Base-by-base conservation (phyloP, 2,113 vertebrate genomes). In the Boleophthalmus pectinirostris region DNA sequence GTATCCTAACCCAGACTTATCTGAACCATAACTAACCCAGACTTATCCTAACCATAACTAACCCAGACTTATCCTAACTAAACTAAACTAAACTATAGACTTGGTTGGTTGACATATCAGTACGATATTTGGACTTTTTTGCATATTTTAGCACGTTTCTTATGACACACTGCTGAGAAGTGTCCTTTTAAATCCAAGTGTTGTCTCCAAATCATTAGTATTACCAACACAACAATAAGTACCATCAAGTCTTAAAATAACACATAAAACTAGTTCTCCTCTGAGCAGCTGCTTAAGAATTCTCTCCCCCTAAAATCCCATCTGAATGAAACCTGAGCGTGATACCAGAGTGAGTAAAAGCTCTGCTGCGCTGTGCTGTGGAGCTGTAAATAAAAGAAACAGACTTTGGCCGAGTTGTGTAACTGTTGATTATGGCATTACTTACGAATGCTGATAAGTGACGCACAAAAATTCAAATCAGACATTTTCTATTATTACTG, bases 371-470 rank as follows among this genome's bases (percentile, higher is more conserved):
- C 51, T 12, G 45, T 6, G 46, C 21, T 3, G 23, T 46, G 72
- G 60, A 78, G 46, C 18, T 43, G 38, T 43, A 45, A 60, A 43
- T 21, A n/a, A 29, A 16, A 1, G 9, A 4, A 64, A 29, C 45
- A 24, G 54, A 68, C 57, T 71, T 69, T 57, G 56, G 58, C 47
- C 24, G 46, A 43, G 16, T 79, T 61, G 29, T 29, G 3, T 38
- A 68, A 81, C 3, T 13, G 21, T 33, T 66, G 14, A 65, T 25
- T 33, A 61, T 8, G 8, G 5, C 5, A 4, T 51, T 51, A 51
- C n/a, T 21, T 21, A 54, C 4, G 4, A 29, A 29, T 21, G 51
- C 51, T 54, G 51, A 54, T 54, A 54, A 54, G 51, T 54, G 20
- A n/a, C 5, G 1, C 51, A n/a, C 51, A 18, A 18, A 1, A 2